Conservation (phyloP, 2,888 invertebrate species). For the Subacronicta megacephala region DNA sequence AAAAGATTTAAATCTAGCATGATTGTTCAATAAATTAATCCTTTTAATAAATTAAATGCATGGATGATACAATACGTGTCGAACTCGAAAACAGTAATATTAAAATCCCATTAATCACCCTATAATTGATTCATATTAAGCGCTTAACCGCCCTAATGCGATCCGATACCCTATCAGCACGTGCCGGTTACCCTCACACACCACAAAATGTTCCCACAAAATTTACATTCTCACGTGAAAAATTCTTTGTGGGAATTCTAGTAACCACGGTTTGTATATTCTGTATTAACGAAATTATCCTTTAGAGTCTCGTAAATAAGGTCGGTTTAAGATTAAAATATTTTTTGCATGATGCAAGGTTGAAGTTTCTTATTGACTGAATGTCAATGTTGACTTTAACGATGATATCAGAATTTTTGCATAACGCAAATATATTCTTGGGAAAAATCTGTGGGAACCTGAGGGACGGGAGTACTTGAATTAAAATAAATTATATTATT, state of each 20-base stretch:
- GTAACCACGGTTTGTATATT: constrained; percentile 14
- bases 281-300: constrained; percentile 22
- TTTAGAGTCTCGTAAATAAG: background rate
- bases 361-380: constrained; percentile 10
- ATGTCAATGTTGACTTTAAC: constrained; percentile 10
- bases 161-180: constrained; percentile 38
- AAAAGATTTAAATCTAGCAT: no score
- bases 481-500: no score
- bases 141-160: constrained; percentile 21
- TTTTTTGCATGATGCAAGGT: constrained; percentile 35
- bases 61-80: background rate
- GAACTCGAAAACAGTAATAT: background rate
- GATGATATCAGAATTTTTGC: constrained; percentile 18
- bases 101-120: background rate
- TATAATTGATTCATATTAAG: constrained; percentile 26
- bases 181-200: constrained; percentile 45
- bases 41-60: no score
- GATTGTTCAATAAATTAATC: no score
- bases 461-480: no score
- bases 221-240: constrained; percentile 68
- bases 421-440: background rate
- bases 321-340: background rate
- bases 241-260: constrained; percentile 58
- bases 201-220: constrained; percentile 64
- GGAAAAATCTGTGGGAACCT: no score